phyloP scores from a whole-genome alignment of 2,888 invertebrate genomes.

The Lutraria lutraria region DNA sequence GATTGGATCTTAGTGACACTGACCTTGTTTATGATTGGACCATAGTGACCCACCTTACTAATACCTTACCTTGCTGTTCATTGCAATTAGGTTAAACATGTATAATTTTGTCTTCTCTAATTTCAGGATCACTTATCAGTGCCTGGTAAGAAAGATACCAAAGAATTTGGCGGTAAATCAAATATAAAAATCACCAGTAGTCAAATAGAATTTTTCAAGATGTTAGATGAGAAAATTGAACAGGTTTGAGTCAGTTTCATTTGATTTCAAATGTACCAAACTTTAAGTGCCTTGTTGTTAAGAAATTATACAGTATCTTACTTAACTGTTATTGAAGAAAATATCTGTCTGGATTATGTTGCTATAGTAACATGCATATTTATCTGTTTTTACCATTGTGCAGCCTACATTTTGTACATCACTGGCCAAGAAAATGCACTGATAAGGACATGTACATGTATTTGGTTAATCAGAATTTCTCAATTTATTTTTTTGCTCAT shows the following conservation, averaged over 20 bases:
- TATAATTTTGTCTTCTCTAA: background rate
- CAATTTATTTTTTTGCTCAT: background rate
- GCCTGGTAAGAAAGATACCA: constrained; percentile 45
- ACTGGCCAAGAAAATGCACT: too few relatives aligned
- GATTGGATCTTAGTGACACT: too few relatives aligned
- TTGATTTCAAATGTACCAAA: background rate
- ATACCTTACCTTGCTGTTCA: too few relatives aligned
- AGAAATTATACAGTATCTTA: background rate
- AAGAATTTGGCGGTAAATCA: constrained; percentile 56
- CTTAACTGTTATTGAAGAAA: constrained; percentile 1
- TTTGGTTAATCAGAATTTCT: background rate
- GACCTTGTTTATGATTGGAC: too few relatives aligned
- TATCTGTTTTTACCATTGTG: background rate
- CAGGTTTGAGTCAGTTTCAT: constrained; percentile 89
- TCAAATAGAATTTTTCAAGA: constrained; percentile 96
- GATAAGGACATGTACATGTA: too few relatives aligned
- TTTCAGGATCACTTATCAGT: constrained; percentile 32
- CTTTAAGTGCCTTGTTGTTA: background rate
- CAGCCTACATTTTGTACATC: background rate
- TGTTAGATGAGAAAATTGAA: constrained; percentile 96
- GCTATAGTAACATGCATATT: background rate
- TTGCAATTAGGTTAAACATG: too few relatives aligned
- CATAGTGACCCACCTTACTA: too few relatives aligned
- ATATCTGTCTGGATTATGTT: background rate
- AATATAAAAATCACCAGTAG: constrained; percentile 88